Evolutionary conservation across 35 echinoderm and acorn worm genomes (phyloP), one percentile per base, ranked within the genome.

Genomic region (Heliocidaris erythrogramma): DNA sequence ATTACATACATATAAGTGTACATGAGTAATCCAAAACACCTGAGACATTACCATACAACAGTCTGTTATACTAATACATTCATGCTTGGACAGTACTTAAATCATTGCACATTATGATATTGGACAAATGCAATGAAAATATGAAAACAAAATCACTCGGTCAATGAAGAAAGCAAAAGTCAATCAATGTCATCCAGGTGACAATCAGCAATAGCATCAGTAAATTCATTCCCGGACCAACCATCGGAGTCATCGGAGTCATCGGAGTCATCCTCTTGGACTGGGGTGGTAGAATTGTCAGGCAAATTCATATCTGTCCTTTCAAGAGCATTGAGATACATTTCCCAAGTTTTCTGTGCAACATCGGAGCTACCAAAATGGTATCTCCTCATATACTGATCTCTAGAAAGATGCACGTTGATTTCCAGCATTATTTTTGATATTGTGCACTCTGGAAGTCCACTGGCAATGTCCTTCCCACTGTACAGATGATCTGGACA

Each of bases 401-500:
- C 21, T 21, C 21, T 31, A 32, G 86, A 13, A 10, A 88, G 86
- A 14, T 88, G 30, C 30, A 88, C 86, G 3, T 88, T 88, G 47
- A 32, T 88, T 48, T 88, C 86, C 9, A 27, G 5, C 47, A 88
- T 48, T 17, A 88, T 31, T 42, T 88, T 32, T 31, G 10, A 17
- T 21, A 88, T 48, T 16, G 86, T 88, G 2, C 11, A 32, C 47
- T 88, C 30, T 32, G 86, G 30, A 32, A 88, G 86, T 42, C 86
- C 86, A 88, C 86, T 88, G 16, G 86, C 86, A 42, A 35, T 48
- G 21, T 88, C 86, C 47, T 32, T 42, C 10, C 86, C 86, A 48
- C 86, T 88, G 86, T 88, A 88, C 31, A 88, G 86, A 24, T 88
- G 86, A 88, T 88, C 86, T 88, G 86, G 86, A 24, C 47, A 42